A percentile compares a stretch with the other conserved stretches of the same genome.
Evolutionary conservation across 2,113 vertebrate species (phyloP).

Genomic region (Phoxinus phoxinus): DNA sequence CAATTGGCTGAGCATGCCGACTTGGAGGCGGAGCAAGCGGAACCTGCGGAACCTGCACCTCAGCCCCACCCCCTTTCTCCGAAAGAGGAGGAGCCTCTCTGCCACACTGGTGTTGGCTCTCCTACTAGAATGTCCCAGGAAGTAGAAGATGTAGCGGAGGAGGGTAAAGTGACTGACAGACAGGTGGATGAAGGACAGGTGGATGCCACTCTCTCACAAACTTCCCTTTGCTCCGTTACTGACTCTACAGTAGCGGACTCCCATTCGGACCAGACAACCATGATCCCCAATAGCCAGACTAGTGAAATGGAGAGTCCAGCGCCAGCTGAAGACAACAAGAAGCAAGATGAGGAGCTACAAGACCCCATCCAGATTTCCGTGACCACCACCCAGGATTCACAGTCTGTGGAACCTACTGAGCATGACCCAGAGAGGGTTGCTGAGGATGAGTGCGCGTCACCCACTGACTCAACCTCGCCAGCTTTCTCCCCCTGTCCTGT

Average conservation of each 20-base stretch:
- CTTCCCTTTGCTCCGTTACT: not conserved
- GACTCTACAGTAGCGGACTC: not conserved
- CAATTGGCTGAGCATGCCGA: slow-evolving; percentile 82
- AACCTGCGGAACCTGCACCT: slow-evolving; percentile 60
- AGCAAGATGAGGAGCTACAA: slow-evolving; percentile 45
- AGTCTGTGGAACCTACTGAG: slow-evolving; percentile 1
- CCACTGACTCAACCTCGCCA: slow-evolving; percentile 21
- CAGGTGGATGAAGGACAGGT: slow-evolving; percentile 19
- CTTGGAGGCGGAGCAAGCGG: slow-evolving; percentile 81
- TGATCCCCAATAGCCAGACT: slow-evolving; percentile 54
- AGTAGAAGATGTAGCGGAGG: slow-evolving; percentile 53
- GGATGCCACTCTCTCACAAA: slow-evolving; percentile 19
- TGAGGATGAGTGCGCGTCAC: slow-evolving; percentile 21
- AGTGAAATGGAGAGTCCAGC: slow-evolving; percentile 56
- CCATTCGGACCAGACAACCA: slow-evolving; percentile 62
- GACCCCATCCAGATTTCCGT: slow-evolving; percentile 20
- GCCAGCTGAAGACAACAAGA: slow-evolving; percentile 59
- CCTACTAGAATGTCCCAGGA: slow-evolving; percentile 43
- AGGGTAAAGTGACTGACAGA: slow-evolving; percentile 35
- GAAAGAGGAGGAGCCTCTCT: slow-evolving; percentile 53
- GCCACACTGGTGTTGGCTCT: slow-evolving; percentile 35
- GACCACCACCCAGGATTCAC: slow-evolving; percentile 17
- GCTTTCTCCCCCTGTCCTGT: not conserved
- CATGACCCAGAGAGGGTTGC: slow-evolving; percentile 1
- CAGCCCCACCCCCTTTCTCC: slow-evolving; percentile 63